These are phyloP conservation scores for Yponomeuta malinellus DNA, from an alignment of 2,888 invertebrate species.

Conservation along the genomic window DNA sequence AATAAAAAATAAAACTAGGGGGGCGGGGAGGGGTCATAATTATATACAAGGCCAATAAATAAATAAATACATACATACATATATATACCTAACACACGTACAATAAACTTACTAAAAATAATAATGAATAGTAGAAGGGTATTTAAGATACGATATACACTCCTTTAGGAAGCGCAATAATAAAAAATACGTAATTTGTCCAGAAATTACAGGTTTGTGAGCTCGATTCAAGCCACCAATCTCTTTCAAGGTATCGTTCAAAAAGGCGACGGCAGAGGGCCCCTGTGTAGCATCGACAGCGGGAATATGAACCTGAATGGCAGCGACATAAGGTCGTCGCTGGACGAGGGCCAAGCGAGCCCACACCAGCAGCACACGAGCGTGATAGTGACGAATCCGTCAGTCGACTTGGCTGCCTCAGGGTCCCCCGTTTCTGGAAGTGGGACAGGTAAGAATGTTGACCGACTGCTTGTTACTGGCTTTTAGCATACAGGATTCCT, in stretches of 20 bases:
- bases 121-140: too few relatives aligned
- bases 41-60: too few relatives aligned
- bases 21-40: too few relatives aligned
- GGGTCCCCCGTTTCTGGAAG: slow-evolving; percentile 65
- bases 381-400: slow-evolving; percentile 83
- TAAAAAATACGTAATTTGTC: too few relatives aligned
- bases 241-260: slow-evolving; percentile 55
- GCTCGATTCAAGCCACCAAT: background rate
- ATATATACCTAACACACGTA: too few relatives aligned
- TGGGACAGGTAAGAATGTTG: slow-evolving; percentile 47
- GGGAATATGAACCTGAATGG: slow-evolving; percentile 57
- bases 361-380: slow-evolving; percentile 70
- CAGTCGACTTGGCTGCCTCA: slow-evolving; percentile 77
- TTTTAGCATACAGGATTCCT: too few relatives aligned
- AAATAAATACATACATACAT: too few relatives aligned
- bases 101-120: too few relatives aligned
- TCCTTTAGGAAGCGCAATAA: too few relatives aligned
- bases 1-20: too few relatives aligned
- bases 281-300: slow-evolving; percentile 65
- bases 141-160: too few relatives aligned
- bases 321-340: slow-evolving; percentile 47
- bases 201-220: too few relatives aligned
- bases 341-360: slow-evolving; percentile 47
- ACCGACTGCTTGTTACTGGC: background rate
- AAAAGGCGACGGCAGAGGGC: slow-evolving; percentile 64